Conservation (phyloP, 2,113 vertebrate genomes). For the Pedionomus torquatus region DNA sequence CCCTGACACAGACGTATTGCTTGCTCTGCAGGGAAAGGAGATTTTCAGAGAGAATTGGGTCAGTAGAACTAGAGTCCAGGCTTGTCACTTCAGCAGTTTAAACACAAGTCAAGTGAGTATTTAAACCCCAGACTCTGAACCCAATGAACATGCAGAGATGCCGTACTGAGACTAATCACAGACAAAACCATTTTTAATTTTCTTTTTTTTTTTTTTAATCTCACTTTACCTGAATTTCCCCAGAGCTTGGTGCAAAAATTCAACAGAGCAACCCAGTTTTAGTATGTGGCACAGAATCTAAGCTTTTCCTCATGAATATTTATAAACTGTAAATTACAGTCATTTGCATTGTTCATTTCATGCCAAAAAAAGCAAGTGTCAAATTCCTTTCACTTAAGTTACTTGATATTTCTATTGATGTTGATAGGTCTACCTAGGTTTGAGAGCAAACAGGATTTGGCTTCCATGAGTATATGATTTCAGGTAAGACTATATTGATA, state of each 20-base stretch:
- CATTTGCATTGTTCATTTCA: slow-evolving; percentile 7
- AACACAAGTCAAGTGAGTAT: not conserved
- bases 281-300: not conserved
- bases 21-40: not conserved
- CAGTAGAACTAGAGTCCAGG: not conserved
- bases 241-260: not conserved
- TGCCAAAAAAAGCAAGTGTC: slow-evolving; percentile 7
- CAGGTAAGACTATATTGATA: not conserved
- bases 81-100: not conserved
- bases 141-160: not conserved
- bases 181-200: not conserved
- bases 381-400: not conserved
- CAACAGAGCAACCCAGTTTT: not conserved
- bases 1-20: not conserved
- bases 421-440: not conserved
- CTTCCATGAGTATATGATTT: not conserved
- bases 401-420: not conserved
- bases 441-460: slow-evolving; percentile 2
- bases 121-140: not conserved
- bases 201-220: not conserved
- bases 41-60: not conserved
- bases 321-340: not conserved
- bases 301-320: slow-evolving; percentile 10
- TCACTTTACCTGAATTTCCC: not conserved
- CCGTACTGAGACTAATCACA: not conserved